Conservation (phyloP, 2,797 vertebrate genomes). For the Pseudochromis fuscus region DNA sequence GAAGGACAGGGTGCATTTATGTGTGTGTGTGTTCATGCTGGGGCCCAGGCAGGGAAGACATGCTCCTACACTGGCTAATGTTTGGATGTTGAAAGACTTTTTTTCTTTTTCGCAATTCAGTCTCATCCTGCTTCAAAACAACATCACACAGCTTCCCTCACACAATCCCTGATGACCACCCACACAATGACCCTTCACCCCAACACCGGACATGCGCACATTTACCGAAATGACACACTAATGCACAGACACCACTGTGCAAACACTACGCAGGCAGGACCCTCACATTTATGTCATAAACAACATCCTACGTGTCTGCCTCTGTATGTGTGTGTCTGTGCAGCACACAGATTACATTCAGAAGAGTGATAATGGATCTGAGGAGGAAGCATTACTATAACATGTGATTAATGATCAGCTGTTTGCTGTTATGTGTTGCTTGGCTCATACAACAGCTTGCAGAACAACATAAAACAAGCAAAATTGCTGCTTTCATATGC, state of each 20-base stretch:
- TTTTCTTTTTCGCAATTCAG: constrained; percentile 31
- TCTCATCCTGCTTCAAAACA: constrained; percentile 79
- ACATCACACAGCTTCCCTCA: constrained; percentile 62
- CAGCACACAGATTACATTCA: constrained; percentile 13
- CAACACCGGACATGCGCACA: constrained; percentile 24
- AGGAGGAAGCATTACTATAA: constrained; percentile 4
- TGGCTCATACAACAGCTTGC: background rate
- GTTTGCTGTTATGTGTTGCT: background rate
- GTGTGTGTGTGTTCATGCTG: constrained; percentile 52
- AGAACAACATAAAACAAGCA: background rate
- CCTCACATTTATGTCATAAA: constrained; percentile 57
- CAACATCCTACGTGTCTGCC: constrained; percentile 38
- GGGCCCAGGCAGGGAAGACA: constrained; percentile 53
- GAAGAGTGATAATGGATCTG: constrained; percentile 7
- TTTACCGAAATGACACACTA: constrained; percentile 41
- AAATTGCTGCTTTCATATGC: background rate
- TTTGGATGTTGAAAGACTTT: constrained; percentile 51
- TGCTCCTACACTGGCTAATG: constrained; percentile 37
- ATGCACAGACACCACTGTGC: constrained; percentile 50
- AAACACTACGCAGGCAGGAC: constrained; percentile 54
- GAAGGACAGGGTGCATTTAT: constrained; percentile 28
- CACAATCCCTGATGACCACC: constrained; percentile 65
- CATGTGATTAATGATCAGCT: constrained; percentile 3
- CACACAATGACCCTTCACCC: constrained; percentile 72
- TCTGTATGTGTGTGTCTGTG: constrained; percentile 3